Conservation (phyloP, 2,797 vertebrate genomes). For the Tiaroga cobitis region DNA sequence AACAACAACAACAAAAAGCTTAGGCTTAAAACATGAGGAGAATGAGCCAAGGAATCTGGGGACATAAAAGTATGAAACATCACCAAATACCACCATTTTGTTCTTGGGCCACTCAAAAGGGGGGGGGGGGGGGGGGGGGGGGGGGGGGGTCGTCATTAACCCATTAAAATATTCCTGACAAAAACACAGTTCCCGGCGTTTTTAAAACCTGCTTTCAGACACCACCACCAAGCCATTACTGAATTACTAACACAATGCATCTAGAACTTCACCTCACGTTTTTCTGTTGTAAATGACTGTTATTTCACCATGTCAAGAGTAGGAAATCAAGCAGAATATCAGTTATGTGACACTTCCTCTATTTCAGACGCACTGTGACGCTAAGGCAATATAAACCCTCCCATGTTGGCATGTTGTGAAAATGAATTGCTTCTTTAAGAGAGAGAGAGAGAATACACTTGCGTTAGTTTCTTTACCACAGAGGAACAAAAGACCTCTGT, state of each 20-base stretch:
- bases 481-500: constrained; percentile 31
- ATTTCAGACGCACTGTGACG: constrained; percentile 20
- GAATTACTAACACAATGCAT: background rate
- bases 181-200: background rate
- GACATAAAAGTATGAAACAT: background rate
- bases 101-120: background rate
- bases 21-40: background rate
- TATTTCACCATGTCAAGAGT: constrained; percentile 36
- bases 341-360: constrained; percentile 41
- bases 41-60: background rate
- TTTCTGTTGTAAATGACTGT: constrained; percentile 13
- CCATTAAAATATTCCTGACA: background rate
- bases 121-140: no score
- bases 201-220: background rate
- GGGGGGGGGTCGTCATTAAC: no score
- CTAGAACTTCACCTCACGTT: background rate
- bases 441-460: constrained; percentile 9
- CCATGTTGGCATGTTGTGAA: constrained; percentile 23
- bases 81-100: background rate
- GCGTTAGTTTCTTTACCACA: constrained; percentile 12
- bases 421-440: constrained; percentile 35
- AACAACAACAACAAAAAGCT: background rate
- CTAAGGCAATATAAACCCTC: constrained; percentile 19
- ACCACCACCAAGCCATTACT: background rate
- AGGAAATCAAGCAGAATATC: constrained; percentile 25